Evolutionary conservation across 1,140 invertebrate genomes (phyloP).

Genomic region (Platyscapa corneri): DNA sequence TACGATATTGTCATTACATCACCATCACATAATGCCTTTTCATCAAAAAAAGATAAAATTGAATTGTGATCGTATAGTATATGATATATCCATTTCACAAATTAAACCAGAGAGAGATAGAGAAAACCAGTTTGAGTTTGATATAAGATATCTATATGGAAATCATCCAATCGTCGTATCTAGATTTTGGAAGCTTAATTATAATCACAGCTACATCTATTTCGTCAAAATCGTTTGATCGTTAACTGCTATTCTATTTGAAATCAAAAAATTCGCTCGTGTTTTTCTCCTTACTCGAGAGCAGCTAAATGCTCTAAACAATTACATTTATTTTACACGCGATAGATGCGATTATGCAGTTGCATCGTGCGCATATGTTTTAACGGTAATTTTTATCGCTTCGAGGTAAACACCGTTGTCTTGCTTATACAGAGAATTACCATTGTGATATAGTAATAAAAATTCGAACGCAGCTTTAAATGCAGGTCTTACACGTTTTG

Average conservation of each 20-base stretch:
- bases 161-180: neutral
- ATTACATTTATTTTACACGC: neutral
- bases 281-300: neutral
- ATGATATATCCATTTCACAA: no score
- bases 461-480: no score
- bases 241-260: no score
- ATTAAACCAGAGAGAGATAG: no score
- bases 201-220: neutral
- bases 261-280: no score
- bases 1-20: neutral
- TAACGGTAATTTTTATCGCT: neutral
- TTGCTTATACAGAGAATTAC: neutral
- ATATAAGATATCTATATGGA: neutral
- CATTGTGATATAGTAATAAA: no score
- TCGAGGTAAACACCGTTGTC: neutral
- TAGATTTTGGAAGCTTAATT: neutral
- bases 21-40: no score
- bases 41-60: no score
- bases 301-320: neutral
- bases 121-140: no score
- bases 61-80: no score
- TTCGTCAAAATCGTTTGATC: neutral
- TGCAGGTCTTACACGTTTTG: no score
- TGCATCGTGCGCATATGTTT: neutral
- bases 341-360: neutral